Evolutionary conservation across 1,140 invertebrate genomes (phyloP).

Genomic region (Trichonephila clavata): DNA sequence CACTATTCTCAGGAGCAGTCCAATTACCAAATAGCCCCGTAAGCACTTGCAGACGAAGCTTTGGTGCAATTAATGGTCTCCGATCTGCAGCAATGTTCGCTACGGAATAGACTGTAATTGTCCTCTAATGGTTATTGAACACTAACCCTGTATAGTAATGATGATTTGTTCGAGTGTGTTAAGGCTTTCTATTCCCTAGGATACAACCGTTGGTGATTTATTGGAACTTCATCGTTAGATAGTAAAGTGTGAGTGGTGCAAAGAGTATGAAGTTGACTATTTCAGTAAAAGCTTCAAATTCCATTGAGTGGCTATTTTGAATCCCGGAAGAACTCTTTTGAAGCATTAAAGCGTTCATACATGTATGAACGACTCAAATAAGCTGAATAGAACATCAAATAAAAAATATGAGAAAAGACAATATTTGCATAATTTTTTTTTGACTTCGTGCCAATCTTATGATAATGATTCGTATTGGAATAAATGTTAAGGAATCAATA

Average conservation of each 20-base stretch:
- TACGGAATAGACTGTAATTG: slow-evolving; percentile 10
- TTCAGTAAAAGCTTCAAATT: background rate
- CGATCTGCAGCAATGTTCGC: background rate
- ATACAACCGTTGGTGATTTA: background rate
- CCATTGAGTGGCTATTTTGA: background rate
- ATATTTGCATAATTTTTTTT: too few species aligned
- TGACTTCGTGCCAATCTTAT: too few species aligned
- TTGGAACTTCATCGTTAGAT: background rate
- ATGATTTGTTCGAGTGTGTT: slow-evolving; percentile 31
- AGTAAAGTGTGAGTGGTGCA: background rate
- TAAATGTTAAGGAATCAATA: too few species aligned
- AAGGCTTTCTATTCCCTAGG: background rate
- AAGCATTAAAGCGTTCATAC: too few species aligned
- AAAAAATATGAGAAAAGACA: too few species aligned
- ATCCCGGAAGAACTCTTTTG: background rate
- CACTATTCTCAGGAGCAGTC: background rate
- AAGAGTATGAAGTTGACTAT: background rate
- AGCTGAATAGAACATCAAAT: too few species aligned
- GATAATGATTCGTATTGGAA: too few species aligned
- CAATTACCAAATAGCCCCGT: slow-evolving; percentile 3
- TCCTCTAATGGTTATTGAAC: slow-evolving; percentile 20
- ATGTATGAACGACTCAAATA: too few species aligned
- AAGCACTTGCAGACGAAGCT: slow-evolving; percentile 16
- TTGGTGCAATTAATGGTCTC: background rate
- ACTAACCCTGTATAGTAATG: slow-evolving; percentile 12